Evolutionary conservation across 2,113 vertebrate species (phyloP).

Genomic region (Bos taurus): DNA sequence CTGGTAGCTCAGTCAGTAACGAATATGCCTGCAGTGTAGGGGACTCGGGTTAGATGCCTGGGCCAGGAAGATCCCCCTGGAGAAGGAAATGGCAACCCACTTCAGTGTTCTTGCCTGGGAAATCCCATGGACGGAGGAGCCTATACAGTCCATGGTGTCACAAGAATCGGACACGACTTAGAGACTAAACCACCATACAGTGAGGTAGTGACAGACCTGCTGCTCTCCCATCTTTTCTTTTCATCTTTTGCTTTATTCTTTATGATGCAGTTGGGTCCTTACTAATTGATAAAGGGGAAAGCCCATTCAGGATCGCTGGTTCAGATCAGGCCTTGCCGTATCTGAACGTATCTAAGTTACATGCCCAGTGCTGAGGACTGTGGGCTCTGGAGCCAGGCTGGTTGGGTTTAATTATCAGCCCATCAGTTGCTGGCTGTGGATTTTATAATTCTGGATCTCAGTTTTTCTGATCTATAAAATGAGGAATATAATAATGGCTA

Average conservation of each 20-base stretch:
- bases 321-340: neutral
- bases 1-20: neutral
- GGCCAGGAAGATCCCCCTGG: neutral
- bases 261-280: neutral
- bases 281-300: neutral
- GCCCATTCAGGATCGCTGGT: neutral
- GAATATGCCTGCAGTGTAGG: neutral
- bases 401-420: neutral
- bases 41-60: neutral
- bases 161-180: neutral
- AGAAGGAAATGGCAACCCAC: neutral
- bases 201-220: neutral
- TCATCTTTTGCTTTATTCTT: neutral
- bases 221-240: neutral
- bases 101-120: neutral
- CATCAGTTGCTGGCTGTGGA: neutral
- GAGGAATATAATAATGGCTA: neutral
- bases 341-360: neutral
- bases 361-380: neutral
- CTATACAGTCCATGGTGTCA: neutral
- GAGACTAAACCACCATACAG: neutral
- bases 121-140: neutral
- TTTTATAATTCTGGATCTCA: neutral
- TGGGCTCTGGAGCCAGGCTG: neutral
- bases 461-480: neutral